A percentile compares a stretch with the other conserved stretches of the same genome.
Evolutionary conservation across 2,888 invertebrate species (phyloP).

Genomic region (Hybos culiciformis): DNA sequence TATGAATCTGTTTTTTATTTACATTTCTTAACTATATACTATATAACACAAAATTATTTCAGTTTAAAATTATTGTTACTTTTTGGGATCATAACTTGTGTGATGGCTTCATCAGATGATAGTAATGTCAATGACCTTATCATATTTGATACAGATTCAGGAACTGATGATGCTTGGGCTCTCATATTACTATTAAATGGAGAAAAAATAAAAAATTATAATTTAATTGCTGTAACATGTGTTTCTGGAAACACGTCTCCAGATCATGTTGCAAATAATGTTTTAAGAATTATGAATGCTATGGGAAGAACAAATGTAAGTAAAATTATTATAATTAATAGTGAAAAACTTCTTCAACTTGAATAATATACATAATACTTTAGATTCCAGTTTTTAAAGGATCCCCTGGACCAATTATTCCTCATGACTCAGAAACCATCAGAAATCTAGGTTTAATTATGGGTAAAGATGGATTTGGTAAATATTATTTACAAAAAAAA

Average conservation of each 20-base stretch:
- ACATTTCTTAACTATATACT: no score
- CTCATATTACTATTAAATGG: conserved; percentile 43
- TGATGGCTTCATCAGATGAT: no score
- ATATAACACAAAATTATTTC: no score
- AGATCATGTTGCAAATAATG: conserved; percentile 54
- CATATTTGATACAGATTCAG: conserved; percentile 49
- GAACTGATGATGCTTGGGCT: conserved; percentile 51
- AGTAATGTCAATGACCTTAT: no score
- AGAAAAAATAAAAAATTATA: conserved; percentile 24
- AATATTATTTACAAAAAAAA: no score
- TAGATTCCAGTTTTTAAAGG: conserved; percentile 24
- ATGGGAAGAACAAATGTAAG: conserved; percentile 48
- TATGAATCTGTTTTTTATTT: no score
- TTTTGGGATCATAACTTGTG: no score
- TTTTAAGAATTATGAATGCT: conserved; percentile 48
- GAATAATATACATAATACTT: no score
- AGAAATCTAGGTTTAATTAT: conserved; percentile 40
- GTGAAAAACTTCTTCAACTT: no score
- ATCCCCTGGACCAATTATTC: conserved; percentile 20
- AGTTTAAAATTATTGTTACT: no score
- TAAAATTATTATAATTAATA: no score
- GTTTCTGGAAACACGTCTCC: conserved; percentile 59
- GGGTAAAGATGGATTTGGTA: conserved; percentile 61
- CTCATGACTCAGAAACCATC: conserved; percentile 33
- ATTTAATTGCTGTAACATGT: conserved; percentile 56